phyloP scores from a whole-genome alignment of 2,113 vertebrate species.

The Panurus biarmicus region DNA sequence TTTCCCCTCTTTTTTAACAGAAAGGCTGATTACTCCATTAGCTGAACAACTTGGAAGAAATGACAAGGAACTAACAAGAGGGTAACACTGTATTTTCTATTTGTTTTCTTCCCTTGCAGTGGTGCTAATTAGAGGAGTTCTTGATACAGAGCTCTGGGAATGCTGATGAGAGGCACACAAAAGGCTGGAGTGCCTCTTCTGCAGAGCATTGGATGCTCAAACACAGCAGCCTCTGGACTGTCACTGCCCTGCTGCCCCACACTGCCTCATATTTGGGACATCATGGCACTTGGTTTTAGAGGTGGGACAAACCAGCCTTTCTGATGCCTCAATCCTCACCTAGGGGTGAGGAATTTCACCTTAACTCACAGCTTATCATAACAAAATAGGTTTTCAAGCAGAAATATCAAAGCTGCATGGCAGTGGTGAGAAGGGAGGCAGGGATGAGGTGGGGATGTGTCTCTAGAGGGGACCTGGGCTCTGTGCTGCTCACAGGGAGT shows the following conservation, averaged over 20 bases:
- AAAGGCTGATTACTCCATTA: slow-evolving; percentile 19
- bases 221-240: not conserved
- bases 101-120: slow-evolving; percentile 32
- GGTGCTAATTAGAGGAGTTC: slow-evolving; percentile 48
- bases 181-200: slow-evolving; percentile 21
- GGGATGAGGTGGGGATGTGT: not conserved
- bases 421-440: not conserved
- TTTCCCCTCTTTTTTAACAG: not conserved
- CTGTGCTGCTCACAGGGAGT: not conserved
- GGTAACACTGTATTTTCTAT: slow-evolving; percentile 48
- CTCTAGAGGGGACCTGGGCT: not conserved
- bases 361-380: not conserved
- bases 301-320: not conserved
- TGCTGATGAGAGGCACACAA: slow-evolving; percentile 51
- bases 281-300: no score
- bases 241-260: not conserved
- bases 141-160: slow-evolving; percentile 16
- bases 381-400: not conserved
- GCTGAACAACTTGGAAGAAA: slow-evolving; percentile 38
- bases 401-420: not conserved
- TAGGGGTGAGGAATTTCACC: not conserved
- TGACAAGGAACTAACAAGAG: slow-evolving; percentile 50
- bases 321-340: not conserved
- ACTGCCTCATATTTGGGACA: not conserved
- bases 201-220: not conserved